Evolutionary conservation across 35 echinoderm and acorn worm species (phyloP), one percentile per base, ranked within the genome.

Genomic region (Ophiothrix spiculata): DNA sequence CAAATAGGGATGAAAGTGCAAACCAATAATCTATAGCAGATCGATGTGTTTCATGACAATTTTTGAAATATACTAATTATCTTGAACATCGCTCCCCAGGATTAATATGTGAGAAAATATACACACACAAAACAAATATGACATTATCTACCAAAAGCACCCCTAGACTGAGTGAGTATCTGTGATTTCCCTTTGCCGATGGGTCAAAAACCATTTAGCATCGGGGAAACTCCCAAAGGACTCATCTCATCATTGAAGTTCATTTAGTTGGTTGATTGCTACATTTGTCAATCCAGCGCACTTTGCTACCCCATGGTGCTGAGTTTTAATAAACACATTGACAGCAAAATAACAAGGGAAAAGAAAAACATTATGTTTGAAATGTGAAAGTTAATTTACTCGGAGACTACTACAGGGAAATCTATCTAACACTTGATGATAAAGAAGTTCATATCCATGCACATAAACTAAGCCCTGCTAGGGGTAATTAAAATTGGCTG

Each of bases 121-220:
- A n/a, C n/a, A n/a, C n/a, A n/a, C n/a, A n/a, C n/a, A n/a, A n/a
- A n/a, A n/a, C n/a, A n/a, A n/a, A n/a, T 28, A 69, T 69, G 6
- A 6, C 16, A 69, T 69, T 69, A 69, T 10, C 60, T 10, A 2
- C 10, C 60, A 69, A 49, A 49, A 69, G 29, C 23, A 69, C 60
- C 60, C 60, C 60, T 49, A 10, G 25, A 69, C 29, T n/a, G n/a
- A n/a, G n/a, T 15, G 60, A 69, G 60, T 69, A 15, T 69, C 60
- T 2, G 60, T 69, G 60, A 69, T 69, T 69, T 69, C 29, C n/a
- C 3, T 69, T 69, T 69, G 60, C 60, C 60, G 29, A 69, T 28
- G 60, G 60, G 60, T 69, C 60, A 69, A 69, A 69, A 69, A 69
- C 60, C 60, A 69, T 69, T 69, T 69, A 69, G 60, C 60, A 28